These are phyloP conservation scores for Poecile atricapillus DNA, from an alignment of 2,113 vertebrate genomes.

Conservation along the genomic window DNA sequence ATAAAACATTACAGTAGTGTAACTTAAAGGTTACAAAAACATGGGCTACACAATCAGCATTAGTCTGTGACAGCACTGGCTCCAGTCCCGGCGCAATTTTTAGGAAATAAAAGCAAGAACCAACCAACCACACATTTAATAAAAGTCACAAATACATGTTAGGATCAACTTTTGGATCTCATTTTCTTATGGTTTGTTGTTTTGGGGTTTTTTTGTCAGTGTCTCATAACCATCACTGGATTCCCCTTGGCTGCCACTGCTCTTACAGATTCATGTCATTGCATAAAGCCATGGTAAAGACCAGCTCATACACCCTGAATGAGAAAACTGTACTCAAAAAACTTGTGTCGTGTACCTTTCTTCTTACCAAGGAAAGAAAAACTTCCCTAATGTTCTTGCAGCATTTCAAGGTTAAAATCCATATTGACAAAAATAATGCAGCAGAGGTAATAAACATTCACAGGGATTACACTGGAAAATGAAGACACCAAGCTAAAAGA, in stretches of 20 bases:
- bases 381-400: neutral
- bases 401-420: neutral
- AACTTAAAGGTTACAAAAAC: slow-evolving; percentile 66
- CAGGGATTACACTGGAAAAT: neutral
- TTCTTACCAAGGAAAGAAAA: neutral
- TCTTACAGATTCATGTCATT: neutral
- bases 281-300: neutral
- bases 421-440: neutral
- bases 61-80: slow-evolving; percentile 50
- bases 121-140: neutral
- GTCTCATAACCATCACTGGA: neutral
- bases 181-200: neutral
- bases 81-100: slow-evolving; percentile 11
- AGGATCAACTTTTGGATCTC: neutral
- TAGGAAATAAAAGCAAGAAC: slow-evolving; percentile 38
- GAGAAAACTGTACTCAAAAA: neutral
- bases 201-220: neutral
- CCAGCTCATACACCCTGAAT: neutral
- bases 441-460: neutral
- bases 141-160: neutral
- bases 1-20: slow-evolving; percentile 59
- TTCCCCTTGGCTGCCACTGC: neutral
- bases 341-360: neutral
- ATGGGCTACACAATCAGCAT: slow-evolving; percentile 35
- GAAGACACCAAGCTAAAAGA: neutral